phyloP scores from a whole-genome alignment of 2,888 invertebrate species.

The Geotrupes spiniger region DNA sequence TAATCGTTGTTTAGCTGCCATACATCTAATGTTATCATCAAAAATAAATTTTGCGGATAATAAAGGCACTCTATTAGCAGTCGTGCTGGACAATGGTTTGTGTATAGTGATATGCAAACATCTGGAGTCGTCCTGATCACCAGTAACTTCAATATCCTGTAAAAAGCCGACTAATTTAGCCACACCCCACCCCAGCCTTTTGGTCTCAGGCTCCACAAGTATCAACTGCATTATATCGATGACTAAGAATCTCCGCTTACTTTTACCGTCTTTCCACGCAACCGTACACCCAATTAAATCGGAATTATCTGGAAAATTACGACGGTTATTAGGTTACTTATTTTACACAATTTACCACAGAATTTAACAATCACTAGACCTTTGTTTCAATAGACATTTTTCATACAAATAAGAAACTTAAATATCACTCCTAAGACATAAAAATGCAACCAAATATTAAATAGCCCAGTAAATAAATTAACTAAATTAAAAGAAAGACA shows the following conservation, averaged over 20 bases:
- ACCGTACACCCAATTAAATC: conserved; percentile 97
- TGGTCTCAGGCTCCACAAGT: conserved; percentile 94
- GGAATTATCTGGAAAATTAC: conserved; percentile 78
- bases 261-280: conserved; percentile 82
- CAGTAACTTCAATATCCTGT: conserved; percentile 92
- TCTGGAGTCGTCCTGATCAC: conserved; percentile 95
- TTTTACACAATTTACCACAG: conserved; percentile 28
- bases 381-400: neutral
- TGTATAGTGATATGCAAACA: conserved; percentile 93
- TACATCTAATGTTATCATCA: conserved; percentile 97
- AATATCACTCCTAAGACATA: too few relatives aligned
- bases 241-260: conserved; percentile 90
- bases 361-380: conserved; percentile 37
- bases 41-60: conserved; percentile 92
- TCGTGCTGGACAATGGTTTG: conserved; percentile 65
- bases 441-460: too few relatives aligned
- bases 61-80: conserved; percentile 72
- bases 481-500: neutral
- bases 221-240: conserved; percentile 95
- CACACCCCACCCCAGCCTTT: conserved; percentile 94
- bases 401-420: too few relatives aligned
- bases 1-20: conserved; percentile 93
- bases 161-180: conserved; percentile 94
- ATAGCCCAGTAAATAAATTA: too few relatives aligned
- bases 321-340: conserved; percentile 21